Conservation (phyloP, 2,113 vertebrate genomes). For the Theristicus caerulescens region DNA sequence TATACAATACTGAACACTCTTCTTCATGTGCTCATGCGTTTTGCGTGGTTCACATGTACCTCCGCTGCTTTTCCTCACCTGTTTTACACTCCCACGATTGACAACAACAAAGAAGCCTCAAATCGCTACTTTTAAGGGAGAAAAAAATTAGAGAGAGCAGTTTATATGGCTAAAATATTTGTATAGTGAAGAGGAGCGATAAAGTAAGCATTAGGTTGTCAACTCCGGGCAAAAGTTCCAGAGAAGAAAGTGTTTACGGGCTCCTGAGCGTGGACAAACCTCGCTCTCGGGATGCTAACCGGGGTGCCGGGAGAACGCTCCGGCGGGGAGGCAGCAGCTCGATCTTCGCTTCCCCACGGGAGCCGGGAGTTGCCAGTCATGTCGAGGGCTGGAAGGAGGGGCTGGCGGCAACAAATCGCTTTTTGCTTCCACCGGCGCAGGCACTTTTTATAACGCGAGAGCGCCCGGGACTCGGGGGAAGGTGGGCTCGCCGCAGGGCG, state of each 20-base stretch:
- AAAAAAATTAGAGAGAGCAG: not conserved
- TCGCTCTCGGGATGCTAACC: too few species aligned
- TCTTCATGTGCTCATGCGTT: fast-evolving
- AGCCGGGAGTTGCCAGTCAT: slow-evolving; percentile 33
- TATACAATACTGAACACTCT: fast-evolving
- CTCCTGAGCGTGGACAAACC: fast-evolving
- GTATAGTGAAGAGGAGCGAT: fast-evolving
- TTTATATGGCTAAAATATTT: fast-evolving
- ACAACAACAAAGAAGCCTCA: not conserved
- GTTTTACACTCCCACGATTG: not conserved
- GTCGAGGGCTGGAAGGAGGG: slow-evolving; percentile 45
- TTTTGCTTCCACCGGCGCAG: not conserved
- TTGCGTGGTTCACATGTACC: fast-evolving
- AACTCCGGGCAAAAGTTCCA: not conserved
- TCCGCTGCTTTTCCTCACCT: not conserved
- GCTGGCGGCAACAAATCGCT: slow-evolving; percentile 54
- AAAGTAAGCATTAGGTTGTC: not conserved
- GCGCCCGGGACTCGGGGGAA: not conserved
- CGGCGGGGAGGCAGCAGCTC: not conserved
- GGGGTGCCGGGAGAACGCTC: not conserved
- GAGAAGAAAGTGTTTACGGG: fast-evolving
- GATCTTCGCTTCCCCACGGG: not conserved
- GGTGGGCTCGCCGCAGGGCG: not conserved
- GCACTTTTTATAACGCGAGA: not conserved
- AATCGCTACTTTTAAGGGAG: not conserved